These are phyloP conservation scores for Andricus grossulariae DNA, from an alignment of 1,140 invertebrate species.

Conservation along the genomic window DNA sequence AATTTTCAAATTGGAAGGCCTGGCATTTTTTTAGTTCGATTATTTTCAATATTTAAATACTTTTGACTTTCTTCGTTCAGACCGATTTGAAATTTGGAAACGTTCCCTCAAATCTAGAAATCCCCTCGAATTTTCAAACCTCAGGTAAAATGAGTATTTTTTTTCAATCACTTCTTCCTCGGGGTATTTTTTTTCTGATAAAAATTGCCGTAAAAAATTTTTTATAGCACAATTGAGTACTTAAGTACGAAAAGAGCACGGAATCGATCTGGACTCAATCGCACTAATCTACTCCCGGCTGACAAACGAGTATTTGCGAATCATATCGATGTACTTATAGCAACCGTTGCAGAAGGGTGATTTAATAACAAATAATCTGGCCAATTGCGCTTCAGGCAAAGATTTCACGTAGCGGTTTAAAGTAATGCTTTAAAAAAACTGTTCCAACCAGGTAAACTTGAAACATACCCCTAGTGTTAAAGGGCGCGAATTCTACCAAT, in stretches of 20 bases:
- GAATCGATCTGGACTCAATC: not conserved
- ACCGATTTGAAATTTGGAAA: no score
- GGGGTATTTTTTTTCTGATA: not conserved
- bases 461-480: conserved; percentile 20
- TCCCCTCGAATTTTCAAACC: no score
- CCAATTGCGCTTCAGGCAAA: conserved; percentile 6
- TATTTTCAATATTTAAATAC: no score
- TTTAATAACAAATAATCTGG: conserved; percentile 3
- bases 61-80: no score
- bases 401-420: conserved; percentile 12
- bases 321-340: conserved; percentile 16
- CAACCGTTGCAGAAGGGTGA: conserved; percentile 2
- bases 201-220: not conserved
- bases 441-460: conserved; percentile 6
- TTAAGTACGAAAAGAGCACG: not conserved
- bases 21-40: no score
- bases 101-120: no score
- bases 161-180: not conserved
- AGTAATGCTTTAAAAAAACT: conserved; percentile 1
- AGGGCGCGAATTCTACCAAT: not conserved
- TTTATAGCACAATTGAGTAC: conserved; percentile 11
- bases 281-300: conserved; percentile 23
- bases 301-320: conserved; percentile 6
- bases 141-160: not conserved
- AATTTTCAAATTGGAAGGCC: no score